These are phyloP conservation scores for Chrysomela aeneicollis DNA, from an alignment of 2,888 invertebrate species.

Conservation along the genomic window DNA sequence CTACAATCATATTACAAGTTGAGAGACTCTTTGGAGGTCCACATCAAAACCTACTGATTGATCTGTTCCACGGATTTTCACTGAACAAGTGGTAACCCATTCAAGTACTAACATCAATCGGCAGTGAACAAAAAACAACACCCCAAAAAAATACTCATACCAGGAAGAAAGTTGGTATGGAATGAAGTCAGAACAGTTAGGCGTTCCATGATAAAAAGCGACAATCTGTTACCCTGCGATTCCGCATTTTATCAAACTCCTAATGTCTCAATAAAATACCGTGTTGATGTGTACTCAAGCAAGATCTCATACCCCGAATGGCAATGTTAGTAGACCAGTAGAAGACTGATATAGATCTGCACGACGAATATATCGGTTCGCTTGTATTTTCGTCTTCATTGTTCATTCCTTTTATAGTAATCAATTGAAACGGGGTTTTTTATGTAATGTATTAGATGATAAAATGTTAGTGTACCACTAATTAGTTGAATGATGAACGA, in stretches of 20 bases:
- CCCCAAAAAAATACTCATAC: too few species aligned
- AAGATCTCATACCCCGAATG: background rate
- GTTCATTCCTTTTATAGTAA: constrained; percentile 17
- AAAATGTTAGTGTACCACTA: too few species aligned
- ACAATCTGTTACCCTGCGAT: background rate
- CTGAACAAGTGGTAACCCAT: too few species aligned
- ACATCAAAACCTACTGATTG: too few species aligned
- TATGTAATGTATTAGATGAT: too few species aligned
- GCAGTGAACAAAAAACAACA: too few species aligned
- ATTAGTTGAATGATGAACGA: too few species aligned
- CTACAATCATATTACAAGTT: too few species aligned
- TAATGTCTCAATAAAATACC: background rate
- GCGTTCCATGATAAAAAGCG: background rate
- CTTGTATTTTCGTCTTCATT: constrained; percentile 16
- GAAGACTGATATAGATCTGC: constrained; percentile 22
- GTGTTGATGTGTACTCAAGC: background rate
- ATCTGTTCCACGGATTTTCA: too few species aligned
- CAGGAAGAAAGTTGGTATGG: too few species aligned
- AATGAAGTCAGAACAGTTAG: background rate
- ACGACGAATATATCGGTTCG: constrained; percentile 8
- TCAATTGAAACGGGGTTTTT: background rate
- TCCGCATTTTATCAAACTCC: background rate
- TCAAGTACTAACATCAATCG: too few species aligned
- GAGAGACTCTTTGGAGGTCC: too few species aligned
- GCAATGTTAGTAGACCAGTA: constrained; percentile 12